Evolutionary conservation across 2,113 vertebrate genomes (phyloP), one percentile per base, ranked within the genome.

Genomic region (Bos indicus): DNA sequence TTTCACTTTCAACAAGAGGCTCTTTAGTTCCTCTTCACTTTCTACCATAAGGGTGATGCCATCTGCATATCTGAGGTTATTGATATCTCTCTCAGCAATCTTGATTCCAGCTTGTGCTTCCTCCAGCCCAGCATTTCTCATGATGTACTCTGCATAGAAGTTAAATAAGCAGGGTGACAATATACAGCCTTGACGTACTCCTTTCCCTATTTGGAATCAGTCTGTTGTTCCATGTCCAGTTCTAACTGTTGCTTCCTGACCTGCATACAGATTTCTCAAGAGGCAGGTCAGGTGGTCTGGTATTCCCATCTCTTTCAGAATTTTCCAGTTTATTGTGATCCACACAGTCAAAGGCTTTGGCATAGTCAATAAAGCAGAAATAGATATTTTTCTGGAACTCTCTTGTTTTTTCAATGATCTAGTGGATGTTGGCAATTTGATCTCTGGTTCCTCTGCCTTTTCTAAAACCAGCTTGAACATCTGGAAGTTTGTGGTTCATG

Each of bases 371-470:
- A 33, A 67, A 33, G 33, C 33, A n/a, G 33, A 19, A 17, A 33
- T 36, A n/a, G 33, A 19, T 67, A 8, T 36, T 67, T 67, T 67
- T 19, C 64, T 36, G 33, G 7, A 67, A 67, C 33, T n/a, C 16
- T 33, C 33, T 5, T n/a, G 33, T 8, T 67, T 67, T 67, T 33
- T n/a, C 0, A 0, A 10, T n/a, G 16, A 19, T n/a, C 64, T 2
- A 36, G 33, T 1, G 0, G 7, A 67, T 67, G 33, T 67, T 67
- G 16, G 8, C 16, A 67, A n/a, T n/a, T 57, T 57, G 62, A 67
- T 67, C 15, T n/a, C 62, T n/a, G 33, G 15, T 67, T n/a, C 33
- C 62, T 19, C 16, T 67, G 62, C 33, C 33, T 67, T 67, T 67
- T 67, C 2, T 15, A 64, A 64, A 64, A 17, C 1, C 33, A 64